Percentiles rank a stretch among this genome's conserved stretches.
These are phyloP conservation scores for Drosophila nigrodunni DNA, from an alignment of 1,140 invertebrate species.

Conservation along the genomic window DNA sequence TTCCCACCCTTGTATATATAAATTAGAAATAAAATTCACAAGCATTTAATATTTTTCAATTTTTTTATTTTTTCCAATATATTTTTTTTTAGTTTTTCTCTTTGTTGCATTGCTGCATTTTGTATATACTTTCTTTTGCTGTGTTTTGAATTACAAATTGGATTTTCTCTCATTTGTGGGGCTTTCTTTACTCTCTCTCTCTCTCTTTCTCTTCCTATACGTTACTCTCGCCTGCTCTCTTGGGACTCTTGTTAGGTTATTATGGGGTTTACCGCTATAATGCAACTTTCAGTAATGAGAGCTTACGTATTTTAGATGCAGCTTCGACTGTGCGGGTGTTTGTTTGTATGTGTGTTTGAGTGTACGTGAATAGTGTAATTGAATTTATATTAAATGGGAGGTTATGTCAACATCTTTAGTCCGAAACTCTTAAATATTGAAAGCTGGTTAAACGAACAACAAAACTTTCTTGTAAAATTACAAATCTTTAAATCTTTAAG, in stretches of 20 bases:
- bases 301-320: slow-evolving; percentile 45
- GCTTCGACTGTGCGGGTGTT: slow-evolving; percentile 16
- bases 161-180: slow-evolving; percentile 38
- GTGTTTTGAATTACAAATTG: slow-evolving; percentile 62
- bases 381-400: slow-evolving; percentile 16
- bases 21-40: slow-evolving; percentile 6
- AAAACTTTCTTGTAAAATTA: slow-evolving; percentile 52
- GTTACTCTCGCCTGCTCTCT: slow-evolving; percentile 28
- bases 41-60: slow-evolving; percentile 68
- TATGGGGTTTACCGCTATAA: slow-evolving; percentile 16
- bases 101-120: slow-evolving; percentile 64
- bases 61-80: slow-evolving; percentile 79
- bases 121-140: slow-evolving; percentile 68
- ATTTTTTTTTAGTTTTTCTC: slow-evolving; percentile 68
- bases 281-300: slow-evolving; percentile 39
- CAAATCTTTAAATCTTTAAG: slow-evolving; percentile 32
- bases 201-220: background rate
- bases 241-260: slow-evolving; percentile 4
- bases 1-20: background rate
- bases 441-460: slow-evolving; percentile 33
- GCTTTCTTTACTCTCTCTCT: slow-evolving; percentile 24
- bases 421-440: slow-evolving; percentile 46
- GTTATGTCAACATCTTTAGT: slow-evolving; percentile 34
- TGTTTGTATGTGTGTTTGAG: slow-evolving; percentile 12
- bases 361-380: slow-evolving; percentile 14